These are phyloP conservation scores for Romanogobio albipinnatus DNA, from an alignment of 2,113 vertebrate genomes.

Conservation along the genomic window DNA sequence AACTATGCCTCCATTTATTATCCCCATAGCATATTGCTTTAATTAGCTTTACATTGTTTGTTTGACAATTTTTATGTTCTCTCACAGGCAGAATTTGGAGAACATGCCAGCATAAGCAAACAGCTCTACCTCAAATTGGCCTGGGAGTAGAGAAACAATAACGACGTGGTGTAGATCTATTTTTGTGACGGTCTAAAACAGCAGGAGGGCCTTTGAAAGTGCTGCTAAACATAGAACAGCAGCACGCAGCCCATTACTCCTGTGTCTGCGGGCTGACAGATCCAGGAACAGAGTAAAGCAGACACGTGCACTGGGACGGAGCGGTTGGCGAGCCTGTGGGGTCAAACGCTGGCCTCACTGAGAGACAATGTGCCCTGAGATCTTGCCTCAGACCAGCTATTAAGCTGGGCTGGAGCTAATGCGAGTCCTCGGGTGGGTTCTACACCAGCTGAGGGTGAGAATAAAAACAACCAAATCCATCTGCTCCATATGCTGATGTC, in stretches of 20 bases:
- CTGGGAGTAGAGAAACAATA: slow-evolving; percentile 30
- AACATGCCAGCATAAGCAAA: slow-evolving; percentile 24
- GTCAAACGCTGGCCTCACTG: slow-evolving; percentile 20
- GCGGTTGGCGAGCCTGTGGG: neutral
- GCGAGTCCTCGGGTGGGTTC: neutral
- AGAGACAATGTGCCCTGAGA: neutral
- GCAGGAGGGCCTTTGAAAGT: slow-evolving; percentile 43
- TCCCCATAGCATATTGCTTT: slow-evolving; percentile 1
- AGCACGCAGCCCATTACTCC: slow-evolving; percentile 19
- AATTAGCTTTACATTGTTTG: slow-evolving; percentile 26
- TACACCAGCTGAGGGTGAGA: slow-evolving; percentile 16
- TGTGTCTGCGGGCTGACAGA: slow-evolving; percentile 15
- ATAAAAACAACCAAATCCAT: slow-evolving; percentile 7
- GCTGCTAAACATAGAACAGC: slow-evolving; percentile 39
- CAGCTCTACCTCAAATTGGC: slow-evolving; percentile 20
- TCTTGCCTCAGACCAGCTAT: neutral
- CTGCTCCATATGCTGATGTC: slow-evolving; percentile 35
- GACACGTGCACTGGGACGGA: neutral
- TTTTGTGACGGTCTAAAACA: slow-evolving; percentile 46
- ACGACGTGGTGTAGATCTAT: slow-evolving; percentile 36
- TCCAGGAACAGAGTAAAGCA: neutral
- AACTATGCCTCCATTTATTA: neutral
- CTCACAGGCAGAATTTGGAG: slow-evolving; percentile 10
- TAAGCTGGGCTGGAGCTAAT: neutral
- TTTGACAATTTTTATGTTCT: neutral